These are phyloP conservation scores for Leptopilina drosophilae DNA, from an alignment of 2,888 invertebrate species.

Conservation along the genomic window DNA sequence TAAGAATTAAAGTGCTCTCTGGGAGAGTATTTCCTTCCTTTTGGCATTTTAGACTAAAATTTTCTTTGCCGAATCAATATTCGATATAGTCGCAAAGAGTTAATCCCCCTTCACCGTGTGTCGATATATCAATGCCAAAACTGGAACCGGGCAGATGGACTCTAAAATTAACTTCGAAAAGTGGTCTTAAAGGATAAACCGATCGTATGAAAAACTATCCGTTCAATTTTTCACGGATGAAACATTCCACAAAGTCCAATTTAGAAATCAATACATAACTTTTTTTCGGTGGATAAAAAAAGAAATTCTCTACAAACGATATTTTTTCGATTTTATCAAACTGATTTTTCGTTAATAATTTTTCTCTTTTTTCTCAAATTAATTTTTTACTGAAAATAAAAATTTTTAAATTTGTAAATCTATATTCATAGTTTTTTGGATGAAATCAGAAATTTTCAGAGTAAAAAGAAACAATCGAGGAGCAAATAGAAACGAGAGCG, in stretches of 20 bases:
- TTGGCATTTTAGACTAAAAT: not conserved
- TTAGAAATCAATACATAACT: constrained; percentile 8
- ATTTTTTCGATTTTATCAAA: too few relatives aligned
- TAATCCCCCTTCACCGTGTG: not conserved
- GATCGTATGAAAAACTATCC: not conserved
- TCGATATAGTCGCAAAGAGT: not conserved
- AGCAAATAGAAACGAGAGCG: not conserved
- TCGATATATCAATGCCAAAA: constrained; percentile 9
- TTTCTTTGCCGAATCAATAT: constrained; percentile 1
- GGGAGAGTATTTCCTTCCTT: not conserved
- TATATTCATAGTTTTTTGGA: too few relatives aligned
- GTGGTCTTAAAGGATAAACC: constrained; percentile 2
- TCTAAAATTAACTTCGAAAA: constrained; percentile 10
- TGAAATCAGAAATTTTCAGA: not conserved
- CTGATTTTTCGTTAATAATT: too few relatives aligned
- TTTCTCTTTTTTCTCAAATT: too few relatives aligned
- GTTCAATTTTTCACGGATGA: not conserved
- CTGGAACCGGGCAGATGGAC: not conserved
- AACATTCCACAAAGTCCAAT: constrained; percentile 5
- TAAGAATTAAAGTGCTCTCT: not conserved
- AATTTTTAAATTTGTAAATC: too few relatives aligned
- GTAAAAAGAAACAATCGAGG: not conserved
- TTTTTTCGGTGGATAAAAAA: not conserved
- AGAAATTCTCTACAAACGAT: not conserved
- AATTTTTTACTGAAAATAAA: not conserved